Conservation (phyloP, 2,888 invertebrate species). For the Pristionchus japonicus region DNA sequence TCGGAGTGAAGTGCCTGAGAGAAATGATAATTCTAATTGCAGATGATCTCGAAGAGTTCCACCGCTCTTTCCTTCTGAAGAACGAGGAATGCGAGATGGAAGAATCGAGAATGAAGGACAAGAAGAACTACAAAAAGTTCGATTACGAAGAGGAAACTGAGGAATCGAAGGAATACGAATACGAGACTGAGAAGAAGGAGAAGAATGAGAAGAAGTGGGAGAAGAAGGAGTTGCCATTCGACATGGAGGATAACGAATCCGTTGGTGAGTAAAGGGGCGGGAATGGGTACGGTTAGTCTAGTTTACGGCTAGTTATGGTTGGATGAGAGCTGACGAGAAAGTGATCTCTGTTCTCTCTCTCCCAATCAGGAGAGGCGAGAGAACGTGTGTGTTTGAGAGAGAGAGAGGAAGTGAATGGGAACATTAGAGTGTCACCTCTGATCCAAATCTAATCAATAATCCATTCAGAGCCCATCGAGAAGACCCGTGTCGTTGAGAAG, state of each 20-base stretch:
- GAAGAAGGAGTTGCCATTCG: not conserved
- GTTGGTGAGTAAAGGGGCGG: constrained; percentile 27
- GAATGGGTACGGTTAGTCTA: no score
- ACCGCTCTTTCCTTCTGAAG: constrained; percentile 64
- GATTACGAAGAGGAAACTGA: not conserved
- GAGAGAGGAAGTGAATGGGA: no score
- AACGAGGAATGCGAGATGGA: constrained; percentile 42
- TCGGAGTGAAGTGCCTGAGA: not conserved
- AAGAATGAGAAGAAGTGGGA: constrained; percentile 3
- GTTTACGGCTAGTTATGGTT: no score
- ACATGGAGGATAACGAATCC: not conserved
- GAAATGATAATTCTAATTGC: not conserved
- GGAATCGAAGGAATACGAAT: not conserved
- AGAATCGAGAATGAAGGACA: constrained; percentile 13
- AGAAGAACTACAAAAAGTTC: constrained; percentile 44
- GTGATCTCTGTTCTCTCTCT: no score
- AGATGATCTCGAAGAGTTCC: constrained; percentile 68
- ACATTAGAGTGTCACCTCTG: not conserved
- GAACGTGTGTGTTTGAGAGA: no score
- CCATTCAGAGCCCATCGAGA: constrained; percentile 61
- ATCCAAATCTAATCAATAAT: not conserved
- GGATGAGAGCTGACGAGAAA: no score
- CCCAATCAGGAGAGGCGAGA: no score
- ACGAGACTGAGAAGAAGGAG: constrained; percentile 2
- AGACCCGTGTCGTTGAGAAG: constrained; percentile 64